Base-by-base conservation (phyloP, 2,888 invertebrate genomes). In the Thalpophila matura region DNA sequence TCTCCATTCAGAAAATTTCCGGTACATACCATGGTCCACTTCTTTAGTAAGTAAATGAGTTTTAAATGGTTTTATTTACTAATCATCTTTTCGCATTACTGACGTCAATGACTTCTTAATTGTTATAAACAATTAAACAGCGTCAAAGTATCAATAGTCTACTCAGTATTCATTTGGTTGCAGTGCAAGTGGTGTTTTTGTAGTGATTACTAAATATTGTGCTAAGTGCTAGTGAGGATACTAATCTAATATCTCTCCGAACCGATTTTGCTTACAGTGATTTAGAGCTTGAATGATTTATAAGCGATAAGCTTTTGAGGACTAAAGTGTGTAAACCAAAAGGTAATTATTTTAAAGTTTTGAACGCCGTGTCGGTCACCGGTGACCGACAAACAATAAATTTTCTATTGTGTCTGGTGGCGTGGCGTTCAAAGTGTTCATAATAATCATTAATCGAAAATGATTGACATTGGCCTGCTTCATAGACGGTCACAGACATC, bases 31-130 rank as follows among this genome's bases (percentile, higher is more conserved):
- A 29, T 43, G 24, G n/a, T 43, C 31, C 20, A 71, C 9, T 40
- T 54, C 2, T 18, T 7, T 18, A 18, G 16, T 31, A 5, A 6
- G 10, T 26, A 42, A 72, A 69, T 54, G 74, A 14, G 12, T 66
- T 73, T 66, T 66, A 51, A 74, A 70, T 70, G 33, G n/a, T 40
- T 54, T 53, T 50, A 57, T 58, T 35, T 66, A 38, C 37, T 6
- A 38, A 22, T 49, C 5, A 42, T 51, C 56, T 42, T 27, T 51
- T 51, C 18, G 4, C 35, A 47, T 68, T 42, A 50, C 6, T 5
- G 9, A 31, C 38, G 16, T 47, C 54, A 59, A 27, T 35, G 46
- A 42, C 40, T 66, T 54, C 16, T 26, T 50, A 53, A 66, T 49
- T 54, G 54, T 27, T 37, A 18, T 66, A 33, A 37, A 29, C 31